Percentiles rank a stretch among this genome's conserved stretches.
These are phyloP conservation scores for Meda fulgida DNA, from an alignment of 2,797 vertebrate species.

Conservation along the genomic window DNA sequence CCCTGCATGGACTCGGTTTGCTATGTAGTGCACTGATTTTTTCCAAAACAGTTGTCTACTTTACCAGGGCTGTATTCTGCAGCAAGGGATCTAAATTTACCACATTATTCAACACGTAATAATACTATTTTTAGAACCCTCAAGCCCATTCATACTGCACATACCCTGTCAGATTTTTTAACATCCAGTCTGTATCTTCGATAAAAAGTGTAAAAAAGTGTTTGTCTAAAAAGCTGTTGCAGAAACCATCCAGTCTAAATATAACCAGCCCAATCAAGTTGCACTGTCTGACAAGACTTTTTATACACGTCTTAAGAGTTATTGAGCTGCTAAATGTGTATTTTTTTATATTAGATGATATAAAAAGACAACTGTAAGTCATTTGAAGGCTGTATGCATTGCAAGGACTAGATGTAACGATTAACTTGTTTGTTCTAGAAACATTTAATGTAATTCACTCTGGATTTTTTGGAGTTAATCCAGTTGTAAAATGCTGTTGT, in stretches of 20 bases:
- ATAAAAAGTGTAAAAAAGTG: background rate
- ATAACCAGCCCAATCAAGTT: background rate
- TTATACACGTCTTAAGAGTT: background rate
- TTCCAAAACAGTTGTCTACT: slow-evolving; percentile 14
- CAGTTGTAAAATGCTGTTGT: background rate
- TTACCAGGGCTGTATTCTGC: slow-evolving; percentile 10
- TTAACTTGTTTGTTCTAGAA: background rate
- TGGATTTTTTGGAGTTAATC: background rate
- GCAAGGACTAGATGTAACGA: background rate
- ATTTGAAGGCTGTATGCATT: background rate
- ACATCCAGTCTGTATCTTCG: background rate
- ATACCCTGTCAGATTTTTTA: background rate
- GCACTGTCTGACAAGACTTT: background rate
- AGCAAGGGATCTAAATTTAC: background rate
- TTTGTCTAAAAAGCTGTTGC: background rate
- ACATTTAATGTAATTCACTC: background rate
- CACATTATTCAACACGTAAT: background rate
- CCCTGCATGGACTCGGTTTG: slow-evolving; percentile 27
- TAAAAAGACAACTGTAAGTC: background rate
- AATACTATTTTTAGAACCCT: background rate
- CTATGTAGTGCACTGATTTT: slow-evolving; percentile 32
- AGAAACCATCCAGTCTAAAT: background rate
- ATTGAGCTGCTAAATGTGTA: background rate
- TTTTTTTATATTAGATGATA: background rate
- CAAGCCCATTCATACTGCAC: background rate